Percentiles rank a stretch among this genome's conserved stretches.
phyloP scores from a whole-genome alignment of 1,140 invertebrate species.

The Megalonaias nervosa region DNA sequence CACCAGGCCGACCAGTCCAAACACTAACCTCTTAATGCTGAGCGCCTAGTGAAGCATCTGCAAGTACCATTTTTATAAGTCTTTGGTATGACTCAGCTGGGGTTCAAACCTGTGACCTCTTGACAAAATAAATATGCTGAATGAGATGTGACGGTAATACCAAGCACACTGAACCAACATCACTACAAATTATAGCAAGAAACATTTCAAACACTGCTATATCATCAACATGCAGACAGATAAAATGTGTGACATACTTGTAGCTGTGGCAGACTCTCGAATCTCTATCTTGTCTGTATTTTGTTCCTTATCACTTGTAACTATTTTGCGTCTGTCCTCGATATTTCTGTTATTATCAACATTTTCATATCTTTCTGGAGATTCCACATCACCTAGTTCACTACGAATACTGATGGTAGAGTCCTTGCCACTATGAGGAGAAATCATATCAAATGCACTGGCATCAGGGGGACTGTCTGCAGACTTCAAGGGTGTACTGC shows the following conservation, averaged over 20 bases:
- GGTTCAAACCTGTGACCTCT: too few relatives aligned
- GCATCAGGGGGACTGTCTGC: conserved; percentile 58
- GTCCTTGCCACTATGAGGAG: conserved; percentile 69
- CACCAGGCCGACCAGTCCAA: too few relatives aligned
- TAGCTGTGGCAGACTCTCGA: conserved; percentile 68
- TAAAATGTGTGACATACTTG: conserved; percentile 65
- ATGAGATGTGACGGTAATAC: too few relatives aligned
- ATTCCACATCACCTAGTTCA: conserved; percentile 71
- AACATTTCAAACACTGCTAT: too few relatives aligned
- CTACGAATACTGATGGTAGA: conserved; percentile 74
- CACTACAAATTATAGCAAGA: too few relatives aligned
- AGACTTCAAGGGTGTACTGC: conserved; percentile 75
- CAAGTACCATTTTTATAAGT: too few relatives aligned
- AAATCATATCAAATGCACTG: conserved; percentile 62
- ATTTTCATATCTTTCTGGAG: conserved; percentile 37
- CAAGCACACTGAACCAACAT: too few relatives aligned
- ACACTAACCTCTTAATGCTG: too few relatives aligned
- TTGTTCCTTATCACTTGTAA: conserved; percentile 75
- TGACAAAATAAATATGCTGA: too few relatives aligned
- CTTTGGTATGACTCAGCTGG: too few relatives aligned
- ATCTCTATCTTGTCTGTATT: conserved; percentile 73
- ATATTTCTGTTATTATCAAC: conserved; percentile 22
- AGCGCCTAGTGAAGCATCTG: too few relatives aligned
- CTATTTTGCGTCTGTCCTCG: conserved; percentile 32
- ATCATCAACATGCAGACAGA: too few relatives aligned